A percentile compares a stretch with the other conserved stretches of the same genome.
phyloP scores from a whole-genome alignment of 2,888 invertebrate genomes.

The Drosophila tripunctata region DNA sequence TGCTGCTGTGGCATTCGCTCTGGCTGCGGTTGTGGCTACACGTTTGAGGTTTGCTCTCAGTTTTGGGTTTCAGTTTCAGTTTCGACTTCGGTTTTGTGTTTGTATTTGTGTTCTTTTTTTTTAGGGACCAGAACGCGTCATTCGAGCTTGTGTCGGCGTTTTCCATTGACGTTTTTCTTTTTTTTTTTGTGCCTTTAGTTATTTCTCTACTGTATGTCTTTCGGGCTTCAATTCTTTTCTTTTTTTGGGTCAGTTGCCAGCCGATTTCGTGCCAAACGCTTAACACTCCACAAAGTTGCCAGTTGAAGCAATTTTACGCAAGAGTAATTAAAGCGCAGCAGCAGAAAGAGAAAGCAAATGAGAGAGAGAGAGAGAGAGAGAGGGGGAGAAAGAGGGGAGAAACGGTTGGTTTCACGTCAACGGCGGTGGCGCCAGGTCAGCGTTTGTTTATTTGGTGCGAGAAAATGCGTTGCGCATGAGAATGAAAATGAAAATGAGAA shows the following conservation, averaged over 20 bases:
- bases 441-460: constrained; percentile 47
- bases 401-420: constrained; percentile 44
- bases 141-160: constrained; percentile 33
- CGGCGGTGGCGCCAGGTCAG: constrained; percentile 47
- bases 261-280: constrained; percentile 72
- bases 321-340: constrained; percentile 77
- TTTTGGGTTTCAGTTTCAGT: constrained; percentile 19
- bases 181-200: constrained; percentile 6
- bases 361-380: not conserved
- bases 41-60: constrained; percentile 15
- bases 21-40: constrained; percentile 12
- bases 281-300: constrained; percentile 80
- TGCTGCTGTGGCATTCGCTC: constrained; percentile 24
- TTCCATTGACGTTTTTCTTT: constrained; percentile 44
- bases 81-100: constrained; percentile 10
- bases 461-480: constrained; percentile 11
- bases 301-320: constrained; percentile 80
- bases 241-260: constrained; percentile 47
- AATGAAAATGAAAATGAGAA: too few species aligned
- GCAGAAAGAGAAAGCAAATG: not conserved
- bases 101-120: constrained; percentile 25
- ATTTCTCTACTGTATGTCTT: constrained; percentile 1
- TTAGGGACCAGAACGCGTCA: constrained; percentile 31
- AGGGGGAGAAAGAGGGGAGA: not conserved
- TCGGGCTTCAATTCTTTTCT: not conserved